phyloP scores from a whole-genome alignment of 1,140 invertebrate genomes.

The Pomacea maculata region DNA sequence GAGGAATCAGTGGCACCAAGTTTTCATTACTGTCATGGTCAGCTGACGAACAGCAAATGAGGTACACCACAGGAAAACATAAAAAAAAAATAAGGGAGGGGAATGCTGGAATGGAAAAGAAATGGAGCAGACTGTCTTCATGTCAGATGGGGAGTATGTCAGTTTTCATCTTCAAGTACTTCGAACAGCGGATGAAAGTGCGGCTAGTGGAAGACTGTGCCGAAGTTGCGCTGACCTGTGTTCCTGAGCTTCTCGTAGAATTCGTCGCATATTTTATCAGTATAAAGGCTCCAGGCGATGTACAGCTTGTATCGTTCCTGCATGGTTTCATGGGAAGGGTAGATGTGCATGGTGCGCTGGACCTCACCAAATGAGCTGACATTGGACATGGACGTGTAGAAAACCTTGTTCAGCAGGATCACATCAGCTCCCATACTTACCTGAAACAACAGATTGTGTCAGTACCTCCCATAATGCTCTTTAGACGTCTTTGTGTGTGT shows the following conservation, averaged over 20 bases:
- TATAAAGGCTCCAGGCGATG: neutral
- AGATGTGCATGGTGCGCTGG: neutral
- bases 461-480: neutral
- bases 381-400: neutral
- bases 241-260: neutral
- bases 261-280: neutral
- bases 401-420: neutral
- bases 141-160: too few relatives aligned
- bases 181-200: neutral
- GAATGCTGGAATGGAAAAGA: too few relatives aligned
- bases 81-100: too few relatives aligned
- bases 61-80: too few relatives aligned
- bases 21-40: too few relatives aligned
- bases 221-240: neutral
- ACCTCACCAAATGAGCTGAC: neutral
- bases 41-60: too few relatives aligned
- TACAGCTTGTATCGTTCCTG: neutral
- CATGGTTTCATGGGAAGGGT: neutral
- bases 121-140: too few relatives aligned
- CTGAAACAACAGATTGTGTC: neutral
- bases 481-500: neutral
- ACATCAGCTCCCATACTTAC: neutral
- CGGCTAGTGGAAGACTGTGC: neutral
- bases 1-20: too few relatives aligned
- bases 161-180: too few relatives aligned